Percentiles rank a stretch among this genome's conserved stretches.
Conservation (phyloP, 2,113 vertebrate species). For the Excalfactoria chinensis region DNA sequence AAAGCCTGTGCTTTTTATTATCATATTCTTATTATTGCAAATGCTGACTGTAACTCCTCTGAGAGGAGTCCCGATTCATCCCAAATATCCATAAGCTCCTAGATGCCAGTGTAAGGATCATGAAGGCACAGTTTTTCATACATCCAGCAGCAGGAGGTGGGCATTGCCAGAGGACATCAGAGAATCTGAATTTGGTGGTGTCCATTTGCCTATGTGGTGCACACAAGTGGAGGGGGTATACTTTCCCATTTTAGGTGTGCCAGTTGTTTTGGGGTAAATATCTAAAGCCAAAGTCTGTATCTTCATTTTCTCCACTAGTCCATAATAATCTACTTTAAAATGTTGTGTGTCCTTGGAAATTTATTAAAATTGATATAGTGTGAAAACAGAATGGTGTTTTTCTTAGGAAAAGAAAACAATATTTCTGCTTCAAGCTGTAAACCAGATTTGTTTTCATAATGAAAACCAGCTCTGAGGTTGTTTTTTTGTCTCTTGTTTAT, state of each 20-base stretch:
- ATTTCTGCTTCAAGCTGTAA: neutral
- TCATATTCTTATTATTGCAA: neutral
- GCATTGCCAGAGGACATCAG: neutral
- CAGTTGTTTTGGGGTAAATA: neutral
- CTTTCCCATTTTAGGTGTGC: neutral
- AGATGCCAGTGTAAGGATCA: neutral
- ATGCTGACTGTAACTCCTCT: neutral
- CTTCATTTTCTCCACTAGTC: neutral
- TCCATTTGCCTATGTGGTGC: neutral
- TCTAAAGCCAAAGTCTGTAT: neutral
- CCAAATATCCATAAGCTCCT: neutral
- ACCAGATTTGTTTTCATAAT: neutral
- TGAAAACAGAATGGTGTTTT: neutral
- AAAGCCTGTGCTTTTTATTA: neutral
- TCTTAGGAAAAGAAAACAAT: neutral
- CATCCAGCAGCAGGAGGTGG: neutral
- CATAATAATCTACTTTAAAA: neutral
- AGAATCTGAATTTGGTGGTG: neutral
- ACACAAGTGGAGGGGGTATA: neutral
- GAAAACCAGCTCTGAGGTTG: neutral
- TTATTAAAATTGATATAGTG: neutral
- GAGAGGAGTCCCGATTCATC: neutral
- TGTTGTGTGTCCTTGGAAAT: neutral
- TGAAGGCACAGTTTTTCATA: neutral
- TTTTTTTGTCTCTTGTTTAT: neutral